Percentiles rank a stretch among this genome's conserved stretches.
These are phyloP conservation scores for Brenthis ino DNA, from an alignment of 2,888 invertebrate genomes.

Conservation along the genomic window DNA sequence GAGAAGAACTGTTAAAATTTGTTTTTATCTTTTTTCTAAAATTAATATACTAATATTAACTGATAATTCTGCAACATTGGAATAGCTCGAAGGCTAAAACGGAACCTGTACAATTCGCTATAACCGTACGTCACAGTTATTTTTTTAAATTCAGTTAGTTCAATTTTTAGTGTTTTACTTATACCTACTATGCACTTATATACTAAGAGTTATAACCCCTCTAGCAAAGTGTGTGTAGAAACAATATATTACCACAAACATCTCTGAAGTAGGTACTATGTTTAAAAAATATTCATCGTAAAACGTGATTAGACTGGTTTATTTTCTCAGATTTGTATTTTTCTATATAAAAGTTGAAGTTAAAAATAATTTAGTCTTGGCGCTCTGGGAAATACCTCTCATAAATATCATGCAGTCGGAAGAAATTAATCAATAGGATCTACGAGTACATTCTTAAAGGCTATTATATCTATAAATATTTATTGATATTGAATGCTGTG, in stretches of 20 bases:
- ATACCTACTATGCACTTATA: no score
- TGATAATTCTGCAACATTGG: not conserved
- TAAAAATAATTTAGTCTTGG: constrained; percentile 19
- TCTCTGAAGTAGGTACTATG: no score
- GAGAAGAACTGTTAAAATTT: no score
- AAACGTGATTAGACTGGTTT: no score
- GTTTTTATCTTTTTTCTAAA: no score
- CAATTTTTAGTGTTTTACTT: no score
- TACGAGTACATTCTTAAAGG: constrained; percentile 3
- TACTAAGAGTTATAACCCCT: no score
- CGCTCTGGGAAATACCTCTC: constrained; percentile 26
- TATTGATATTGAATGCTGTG: not conserved
- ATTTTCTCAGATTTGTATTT: constrained; percentile 14
- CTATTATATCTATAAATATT: not conserved
- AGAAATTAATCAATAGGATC: constrained; percentile 24
- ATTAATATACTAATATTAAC: not conserved
- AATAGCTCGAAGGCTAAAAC: not conserved
- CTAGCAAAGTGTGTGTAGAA: no score
- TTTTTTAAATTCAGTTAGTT: no score
- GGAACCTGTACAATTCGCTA: not conserved
- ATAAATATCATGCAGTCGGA: constrained; percentile 23
- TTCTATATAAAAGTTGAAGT: constrained; percentile 1
- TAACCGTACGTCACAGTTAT: not conserved
- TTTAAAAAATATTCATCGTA: no score
- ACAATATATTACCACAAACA: no score